Evolutionary conservation across 2,113 vertebrate genomes (phyloP).

Genomic region (Myotis brandtii): DNA sequence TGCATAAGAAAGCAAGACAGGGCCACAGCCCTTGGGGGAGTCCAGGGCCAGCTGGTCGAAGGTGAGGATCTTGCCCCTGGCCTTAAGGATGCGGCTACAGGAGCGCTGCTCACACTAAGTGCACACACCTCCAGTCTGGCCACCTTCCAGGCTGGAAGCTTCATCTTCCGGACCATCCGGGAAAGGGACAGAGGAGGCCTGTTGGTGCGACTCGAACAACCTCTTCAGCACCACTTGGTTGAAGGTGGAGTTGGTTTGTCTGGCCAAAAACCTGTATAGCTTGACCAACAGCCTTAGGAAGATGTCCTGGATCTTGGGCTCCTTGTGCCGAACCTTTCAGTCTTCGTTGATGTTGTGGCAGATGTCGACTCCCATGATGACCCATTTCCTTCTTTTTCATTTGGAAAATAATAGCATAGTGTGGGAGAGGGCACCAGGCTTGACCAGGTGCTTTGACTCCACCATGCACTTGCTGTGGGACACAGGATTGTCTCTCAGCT

Average conservation of each 20-base stretch:
- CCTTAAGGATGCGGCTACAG: background rate
- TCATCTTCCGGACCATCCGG: background rate
- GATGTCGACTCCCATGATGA: background rate
- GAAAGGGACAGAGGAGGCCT: background rate
- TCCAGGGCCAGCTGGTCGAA: background rate
- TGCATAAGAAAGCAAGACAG: background rate
- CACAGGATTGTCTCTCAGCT: background rate
- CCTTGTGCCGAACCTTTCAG: background rate
- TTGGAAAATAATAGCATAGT: background rate
- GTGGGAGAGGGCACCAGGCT: background rate
- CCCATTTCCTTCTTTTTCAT: background rate
- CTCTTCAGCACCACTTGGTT: background rate
- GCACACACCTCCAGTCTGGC: background rate
- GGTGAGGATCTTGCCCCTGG: background rate
- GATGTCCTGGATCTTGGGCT: background rate
- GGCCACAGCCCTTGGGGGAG: background rate
- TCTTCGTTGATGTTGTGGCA: background rate
- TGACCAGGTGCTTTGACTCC: background rate
- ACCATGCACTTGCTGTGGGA: rapidly evolving
- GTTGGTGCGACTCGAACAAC: background rate
- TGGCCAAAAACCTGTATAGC: background rate
- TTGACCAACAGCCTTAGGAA: background rate
- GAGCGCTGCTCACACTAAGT: background rate
- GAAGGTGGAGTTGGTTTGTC: background rate
- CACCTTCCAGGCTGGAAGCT: background rate